Evolutionary conservation across 2,888 invertebrate genomes (phyloP), one percentile per base, ranked within the genome.

Genomic region (Heliconius aoede): DNA sequence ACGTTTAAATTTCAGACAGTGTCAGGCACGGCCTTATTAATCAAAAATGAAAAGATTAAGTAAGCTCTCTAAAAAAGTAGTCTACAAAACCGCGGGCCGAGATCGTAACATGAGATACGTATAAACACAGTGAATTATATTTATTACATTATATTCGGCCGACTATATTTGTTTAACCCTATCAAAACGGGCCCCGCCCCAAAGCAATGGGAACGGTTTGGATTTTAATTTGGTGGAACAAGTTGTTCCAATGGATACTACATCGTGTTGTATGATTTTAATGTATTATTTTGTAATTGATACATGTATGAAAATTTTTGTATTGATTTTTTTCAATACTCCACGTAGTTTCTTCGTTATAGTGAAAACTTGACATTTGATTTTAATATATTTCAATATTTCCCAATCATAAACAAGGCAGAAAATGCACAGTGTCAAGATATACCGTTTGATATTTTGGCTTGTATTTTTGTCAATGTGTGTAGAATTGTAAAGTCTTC

Each of bases 71-170:
- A 28, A 64, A 3, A 28, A 36, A 18, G 32, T 89, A 83, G 83
- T 86, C 92, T 92, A 83, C 78, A 40, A 8, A 26, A 60, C 24
- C 76, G 86, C 91, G 87, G 90, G 88, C 89, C 87, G 87, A 84
- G 91, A 92, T 93, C 89, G 86, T 83, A 86, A 83, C 86, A 79
- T 83, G 83, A 87, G 93, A 94, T 93, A 86, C 86, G 89, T 86
- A 92, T 88, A 90, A 91, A 92, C 92, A 91, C 91, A 90, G 92
- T 94, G 93, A 94, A 93, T 94, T 91, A 93, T 90, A 91, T 93
- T 93, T 94, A 94, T 93, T 93, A 91, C 93, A 88, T 89, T 90
- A 91, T 89, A 91, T 91, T 91, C 89, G 89, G 87, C 84, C 85
- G 86, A 80, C 84, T 86, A 87, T 92, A 90, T 92, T 92, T 92